A percentile compares a stretch with the other conserved stretches of the same genome.
Evolutionary conservation across 2,113 vertebrate species (phyloP).

Genomic region (Propithecus coquereli): DNA sequence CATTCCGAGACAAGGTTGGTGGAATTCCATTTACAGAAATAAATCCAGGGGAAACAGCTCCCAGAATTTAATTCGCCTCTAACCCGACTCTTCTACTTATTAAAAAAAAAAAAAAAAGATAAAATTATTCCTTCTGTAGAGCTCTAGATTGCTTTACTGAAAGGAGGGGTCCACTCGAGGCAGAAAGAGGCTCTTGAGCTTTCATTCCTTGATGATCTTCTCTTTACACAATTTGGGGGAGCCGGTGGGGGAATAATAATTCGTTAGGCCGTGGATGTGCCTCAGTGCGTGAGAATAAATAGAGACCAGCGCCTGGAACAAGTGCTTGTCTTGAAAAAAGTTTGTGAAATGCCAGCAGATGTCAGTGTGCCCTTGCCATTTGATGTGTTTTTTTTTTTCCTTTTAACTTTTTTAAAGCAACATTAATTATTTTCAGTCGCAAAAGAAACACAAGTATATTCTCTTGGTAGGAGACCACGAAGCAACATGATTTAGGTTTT

Average conservation of each 20-base stretch:
- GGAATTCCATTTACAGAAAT: neutral
- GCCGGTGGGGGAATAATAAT: neutral
- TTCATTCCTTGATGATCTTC: neutral
- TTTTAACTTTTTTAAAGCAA: constrained; percentile 63
- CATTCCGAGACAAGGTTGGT: neutral
- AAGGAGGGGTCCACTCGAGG: neutral
- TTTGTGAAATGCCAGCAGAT: constrained; percentile 82
- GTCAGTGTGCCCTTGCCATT: constrained; percentile 82
- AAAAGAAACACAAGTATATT: neutral
- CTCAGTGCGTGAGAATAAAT: neutral
- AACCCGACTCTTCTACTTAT: neutral
- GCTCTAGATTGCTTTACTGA: neutral
- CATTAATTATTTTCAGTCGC: constrained; percentile 26
- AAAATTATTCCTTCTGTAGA: too few relatives aligned
- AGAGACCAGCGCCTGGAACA: neutral
- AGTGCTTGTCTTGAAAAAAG: constrained; percentile 30
- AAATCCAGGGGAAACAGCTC: neutral
- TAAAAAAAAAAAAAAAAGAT: neutral
- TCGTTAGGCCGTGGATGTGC: neutral
- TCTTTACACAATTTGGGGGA: neutral
- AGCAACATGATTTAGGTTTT: neutral
- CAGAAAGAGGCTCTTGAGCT: neutral
- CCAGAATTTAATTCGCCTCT: neutral
- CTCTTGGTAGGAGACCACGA: neutral
- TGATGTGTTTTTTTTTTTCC: neutral